Conservation (phyloP, 2,797 vertebrate species). For the Cottoperca gobio region DNA sequence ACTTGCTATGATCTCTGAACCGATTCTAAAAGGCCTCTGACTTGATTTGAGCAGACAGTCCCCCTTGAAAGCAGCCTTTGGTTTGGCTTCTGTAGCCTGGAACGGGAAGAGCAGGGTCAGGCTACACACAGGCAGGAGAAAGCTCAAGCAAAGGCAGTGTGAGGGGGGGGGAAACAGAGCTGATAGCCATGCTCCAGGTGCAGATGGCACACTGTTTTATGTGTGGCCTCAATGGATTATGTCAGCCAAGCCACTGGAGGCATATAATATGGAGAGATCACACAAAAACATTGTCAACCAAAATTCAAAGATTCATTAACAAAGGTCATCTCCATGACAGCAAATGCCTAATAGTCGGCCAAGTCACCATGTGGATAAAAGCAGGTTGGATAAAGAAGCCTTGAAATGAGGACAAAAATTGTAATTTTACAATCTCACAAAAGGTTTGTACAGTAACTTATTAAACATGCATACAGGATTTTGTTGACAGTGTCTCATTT, state of each 20-base stretch:
- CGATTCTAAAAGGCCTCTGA: constrained; percentile 85
- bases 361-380: constrained; percentile 59
- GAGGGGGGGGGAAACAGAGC: constrained; percentile 51
- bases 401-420: constrained; percentile 29
- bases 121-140: constrained; percentile 80
- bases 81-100: constrained; percentile 85
- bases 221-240: constrained; percentile 86
- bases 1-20: constrained; percentile 88
- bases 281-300: constrained; percentile 81
- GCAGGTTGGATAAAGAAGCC: constrained; percentile 47
- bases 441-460: constrained; percentile 35
- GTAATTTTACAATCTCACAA: constrained; percentile 30
- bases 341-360: constrained; percentile 70
- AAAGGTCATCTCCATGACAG: constrained; percentile 84
- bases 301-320: constrained; percentile 84
- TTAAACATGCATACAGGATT: constrained; percentile 3
- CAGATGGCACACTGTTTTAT: constrained; percentile 87
- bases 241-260: constrained; percentile 84
- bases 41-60: constrained; percentile 87
- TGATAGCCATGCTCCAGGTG: constrained; percentile 85
- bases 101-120: constrained; percentile 85
- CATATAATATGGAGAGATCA: constrained; percentile 78
- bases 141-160: constrained; percentile 72
- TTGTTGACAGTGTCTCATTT: constrained; percentile 9
- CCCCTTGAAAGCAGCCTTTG: constrained; percentile 87